Evolutionary conservation across 1,140 invertebrate genomes (phyloP).

Genomic region (Drosophila lini): DNA sequence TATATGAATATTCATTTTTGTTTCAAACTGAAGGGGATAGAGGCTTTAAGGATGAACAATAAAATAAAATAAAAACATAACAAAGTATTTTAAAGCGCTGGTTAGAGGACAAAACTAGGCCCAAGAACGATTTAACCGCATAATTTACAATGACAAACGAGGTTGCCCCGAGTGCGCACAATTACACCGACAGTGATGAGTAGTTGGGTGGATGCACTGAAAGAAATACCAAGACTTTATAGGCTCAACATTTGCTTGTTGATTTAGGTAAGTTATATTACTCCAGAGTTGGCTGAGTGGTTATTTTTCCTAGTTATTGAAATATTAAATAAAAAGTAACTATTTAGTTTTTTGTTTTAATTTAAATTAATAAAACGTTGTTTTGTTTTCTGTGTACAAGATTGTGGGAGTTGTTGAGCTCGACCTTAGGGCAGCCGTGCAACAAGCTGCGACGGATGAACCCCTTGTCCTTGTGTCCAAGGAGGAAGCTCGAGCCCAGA

Average conservation of each 20-base stretch:
- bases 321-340: no score
- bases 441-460: conserved; percentile 65
- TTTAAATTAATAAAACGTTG: no score
- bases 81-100: conserved; percentile 23
- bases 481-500: conserved; percentile 38
- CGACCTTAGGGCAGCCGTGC: conserved; percentile 35
- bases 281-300: neutral
- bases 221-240: neutral
- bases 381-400: neutral
- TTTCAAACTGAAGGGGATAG: neutral
- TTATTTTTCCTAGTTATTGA: no score
- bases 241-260: neutral
- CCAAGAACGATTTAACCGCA: conserved; percentile 76
- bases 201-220: conserved; percentile 14
- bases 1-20: conserved; percentile 68
- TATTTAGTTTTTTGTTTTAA: no score
- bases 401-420: neutral
- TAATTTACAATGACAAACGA: conserved; percentile 83
- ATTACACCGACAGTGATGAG: conserved; percentile 60
- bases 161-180: conserved; percentile 69
- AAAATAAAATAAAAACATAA: neutral
- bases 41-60: neutral
- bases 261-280: neutral
- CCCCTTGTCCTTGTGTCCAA: conserved; percentile 49
- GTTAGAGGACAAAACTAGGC: conserved; percentile 38